Percentiles rank a stretch among this genome's conserved stretches.
Evolutionary conservation across 2,888 invertebrate species (phyloP).

Genomic region (Acleris literana): DNA sequence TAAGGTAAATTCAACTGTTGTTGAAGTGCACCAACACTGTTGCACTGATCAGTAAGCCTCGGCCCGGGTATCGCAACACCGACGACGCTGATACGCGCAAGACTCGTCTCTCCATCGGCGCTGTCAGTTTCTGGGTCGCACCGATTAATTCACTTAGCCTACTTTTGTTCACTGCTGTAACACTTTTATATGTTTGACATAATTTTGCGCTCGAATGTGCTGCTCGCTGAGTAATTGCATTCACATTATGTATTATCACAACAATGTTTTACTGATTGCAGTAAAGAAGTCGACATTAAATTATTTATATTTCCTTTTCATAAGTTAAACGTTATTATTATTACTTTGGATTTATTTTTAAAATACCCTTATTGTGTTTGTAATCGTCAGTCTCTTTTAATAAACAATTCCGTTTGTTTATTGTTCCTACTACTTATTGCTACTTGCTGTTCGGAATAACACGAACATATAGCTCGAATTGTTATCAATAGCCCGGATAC

Average conservation of each 20-base stretch:
- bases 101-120: conserved; percentile 52
- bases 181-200: conserved; percentile 76
- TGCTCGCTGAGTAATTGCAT: conserved; percentile 49
- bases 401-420: not conserved
- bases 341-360: too few species aligned
- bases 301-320: too few species aligned
- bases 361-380: not conserved
- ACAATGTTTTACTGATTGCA: conserved; percentile 1
- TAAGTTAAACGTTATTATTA: too few species aligned
- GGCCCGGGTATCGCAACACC: conserved; percentile 28
- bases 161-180: conserved; percentile 77
- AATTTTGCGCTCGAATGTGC: conserved; percentile 63
- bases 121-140: conserved; percentile 77
- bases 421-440: not conserved
- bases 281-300: not conserved
- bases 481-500: not conserved
- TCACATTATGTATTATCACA: conserved; percentile 43
- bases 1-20: conserved; percentile 27
- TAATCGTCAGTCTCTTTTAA: not conserved
- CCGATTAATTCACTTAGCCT: conserved; percentile 79
- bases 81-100: conserved; percentile 39
- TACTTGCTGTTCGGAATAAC: not conserved
- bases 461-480: conserved; percentile 6
- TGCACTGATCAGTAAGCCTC: conserved; percentile 14
- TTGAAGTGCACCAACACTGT: conserved; percentile 26